A percentile compares a stretch with the other conserved stretches of the same genome.
These are phyloP conservation scores for Serrognathus titanus DNA, from an alignment of 2,888 invertebrate species.

Conservation along the genomic window DNA sequence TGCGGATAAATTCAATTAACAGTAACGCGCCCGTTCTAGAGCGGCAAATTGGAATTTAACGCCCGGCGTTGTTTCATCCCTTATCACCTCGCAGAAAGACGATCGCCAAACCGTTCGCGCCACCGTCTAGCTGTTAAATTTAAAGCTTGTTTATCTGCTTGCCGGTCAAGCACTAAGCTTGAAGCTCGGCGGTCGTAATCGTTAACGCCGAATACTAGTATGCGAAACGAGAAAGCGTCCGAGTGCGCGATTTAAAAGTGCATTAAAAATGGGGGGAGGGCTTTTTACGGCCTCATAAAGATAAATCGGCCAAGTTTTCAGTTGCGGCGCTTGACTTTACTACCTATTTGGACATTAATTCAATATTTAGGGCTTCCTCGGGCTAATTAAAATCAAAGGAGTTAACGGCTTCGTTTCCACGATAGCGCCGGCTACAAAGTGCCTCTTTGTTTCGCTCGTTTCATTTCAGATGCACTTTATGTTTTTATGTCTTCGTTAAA, in stretches of 20 bases:
- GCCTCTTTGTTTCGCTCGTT: too few species aligned
- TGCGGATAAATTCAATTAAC: too few species aligned
- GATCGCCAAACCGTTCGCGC: too few species aligned
- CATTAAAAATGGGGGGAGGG: constrained; percentile 12
- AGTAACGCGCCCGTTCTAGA: too few species aligned
- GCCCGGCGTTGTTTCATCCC: too few species aligned
- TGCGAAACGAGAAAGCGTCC: constrained; percentile 10
- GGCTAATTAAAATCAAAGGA: too few species aligned
- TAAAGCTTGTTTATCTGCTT: constrained; percentile 3
- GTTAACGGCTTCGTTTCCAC: too few species aligned
- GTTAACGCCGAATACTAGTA: constrained; percentile 17
- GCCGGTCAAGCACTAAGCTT: constrained; percentile 9
- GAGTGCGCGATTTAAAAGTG: constrained; percentile 16
- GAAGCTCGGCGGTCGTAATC: constrained; percentile 12
- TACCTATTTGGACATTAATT: not conserved
- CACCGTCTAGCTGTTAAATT: not conserved
- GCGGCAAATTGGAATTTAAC: too few species aligned
- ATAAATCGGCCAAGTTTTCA: constrained; percentile 11
- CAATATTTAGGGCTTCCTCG: not conserved
- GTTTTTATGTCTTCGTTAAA: too few species aligned
- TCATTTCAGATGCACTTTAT: too few species aligned
- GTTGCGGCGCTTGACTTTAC: constrained; percentile 9
- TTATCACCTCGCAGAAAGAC: too few species aligned
- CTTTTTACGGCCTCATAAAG: constrained; percentile 15
- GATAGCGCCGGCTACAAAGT: too few species aligned